Conservation (phyloP, 2,797 vertebrate genomes). For the Loriculus beryllinus region DNA sequence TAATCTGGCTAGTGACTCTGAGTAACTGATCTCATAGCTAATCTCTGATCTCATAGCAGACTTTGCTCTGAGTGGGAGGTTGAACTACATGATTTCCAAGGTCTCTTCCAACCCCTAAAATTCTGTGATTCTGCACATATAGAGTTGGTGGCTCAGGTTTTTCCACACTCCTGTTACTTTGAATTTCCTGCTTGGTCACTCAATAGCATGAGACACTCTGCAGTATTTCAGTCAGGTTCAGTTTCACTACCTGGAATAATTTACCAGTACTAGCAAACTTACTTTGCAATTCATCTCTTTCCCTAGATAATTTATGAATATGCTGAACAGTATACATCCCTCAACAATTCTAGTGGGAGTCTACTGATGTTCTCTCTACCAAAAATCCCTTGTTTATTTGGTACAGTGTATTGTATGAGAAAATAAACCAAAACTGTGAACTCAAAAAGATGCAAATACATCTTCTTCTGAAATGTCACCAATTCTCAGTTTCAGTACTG, state of each 20-base stretch:
- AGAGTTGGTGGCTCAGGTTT: background rate
- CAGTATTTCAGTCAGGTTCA: background rate
- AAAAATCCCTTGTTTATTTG: background rate
- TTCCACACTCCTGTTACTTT: background rate
- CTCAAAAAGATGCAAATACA: background rate
- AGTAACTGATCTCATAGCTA: background rate
- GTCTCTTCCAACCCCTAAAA: background rate
- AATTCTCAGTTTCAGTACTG: background rate
- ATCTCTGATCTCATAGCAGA: background rate
- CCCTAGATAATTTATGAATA: background rate
- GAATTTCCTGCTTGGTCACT: background rate
- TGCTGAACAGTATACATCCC: background rate
- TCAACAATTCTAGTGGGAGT: background rate
- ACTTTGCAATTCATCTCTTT: background rate
- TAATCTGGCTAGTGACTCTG: background rate
- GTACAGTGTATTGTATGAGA: background rate
- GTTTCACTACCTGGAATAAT: background rate
- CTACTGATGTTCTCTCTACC: background rate
- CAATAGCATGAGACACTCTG: background rate
- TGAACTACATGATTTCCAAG: accelerated
- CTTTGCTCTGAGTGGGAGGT: background rate
- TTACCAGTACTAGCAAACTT: background rate
- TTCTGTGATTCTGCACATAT: background rate
- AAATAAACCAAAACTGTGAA: background rate
- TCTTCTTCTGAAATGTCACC: background rate